These are phyloP conservation scores for Lutraria lutraria DNA, from an alignment of 2,888 invertebrate genomes.

Conservation along the genomic window DNA sequence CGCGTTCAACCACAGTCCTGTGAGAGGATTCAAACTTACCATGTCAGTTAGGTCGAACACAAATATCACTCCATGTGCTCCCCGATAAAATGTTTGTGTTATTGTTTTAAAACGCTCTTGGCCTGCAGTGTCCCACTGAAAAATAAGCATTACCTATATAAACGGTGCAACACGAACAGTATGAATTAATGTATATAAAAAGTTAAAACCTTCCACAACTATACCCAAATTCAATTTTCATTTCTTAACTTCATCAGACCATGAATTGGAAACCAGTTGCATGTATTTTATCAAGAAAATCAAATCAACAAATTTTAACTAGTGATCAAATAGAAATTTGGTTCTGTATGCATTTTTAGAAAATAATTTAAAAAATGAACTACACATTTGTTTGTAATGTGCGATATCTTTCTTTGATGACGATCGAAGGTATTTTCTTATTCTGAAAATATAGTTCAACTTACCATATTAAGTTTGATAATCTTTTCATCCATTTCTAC, in stretches of 20 bases:
- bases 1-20: too few relatives aligned
- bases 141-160: constrained; percentile 50
- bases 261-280: not conserved
- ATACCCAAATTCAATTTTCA: too few relatives aligned
- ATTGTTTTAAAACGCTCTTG: constrained; percentile 72
- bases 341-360: too few relatives aligned
- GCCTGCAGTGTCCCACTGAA: constrained; percentile 86
- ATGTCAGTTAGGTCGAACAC: constrained; percentile 99
- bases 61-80: constrained; percentile 99
- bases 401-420: too few relatives aligned
- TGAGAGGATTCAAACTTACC: constrained; percentile 82
- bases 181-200: not conserved
- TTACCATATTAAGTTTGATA: constrained; percentile 71
- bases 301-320: not conserved
- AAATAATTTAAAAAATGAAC: too few relatives aligned
- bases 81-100: constrained; percentile 86
- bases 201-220: too few relatives aligned
- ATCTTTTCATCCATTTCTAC: constrained; percentile 70
- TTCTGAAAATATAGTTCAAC: not conserved
- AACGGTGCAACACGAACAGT: not conserved
- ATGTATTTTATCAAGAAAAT: not conserved
- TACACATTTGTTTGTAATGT: too few relatives aligned
- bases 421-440: too few relatives aligned
- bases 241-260: not conserved
- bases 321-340: not conserved